A percentile compares a stretch with the other conserved stretches of the same genome.
Conservation (phyloP, 2,888 invertebrate genomes). For the Cheilosia vernalis region DNA sequence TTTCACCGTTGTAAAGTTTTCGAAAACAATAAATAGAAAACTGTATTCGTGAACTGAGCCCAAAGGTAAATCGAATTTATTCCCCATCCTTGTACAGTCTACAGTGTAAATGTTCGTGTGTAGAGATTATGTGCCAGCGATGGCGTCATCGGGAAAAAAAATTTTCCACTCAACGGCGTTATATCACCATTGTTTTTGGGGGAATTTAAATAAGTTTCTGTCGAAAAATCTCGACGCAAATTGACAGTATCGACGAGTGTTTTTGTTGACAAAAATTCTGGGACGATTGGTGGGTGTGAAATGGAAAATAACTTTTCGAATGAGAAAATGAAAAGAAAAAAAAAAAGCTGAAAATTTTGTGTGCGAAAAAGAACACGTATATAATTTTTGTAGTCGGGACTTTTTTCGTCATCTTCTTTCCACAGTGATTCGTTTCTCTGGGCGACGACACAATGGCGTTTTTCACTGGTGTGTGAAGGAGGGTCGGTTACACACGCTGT, state of each 20-base stretch:
- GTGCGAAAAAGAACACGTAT: slow-evolving; percentile 75
- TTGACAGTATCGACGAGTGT: neutral
- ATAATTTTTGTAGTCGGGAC: slow-evolving; percentile 47
- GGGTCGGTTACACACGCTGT: slow-evolving; percentile 50
- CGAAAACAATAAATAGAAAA: slow-evolving; percentile 24
- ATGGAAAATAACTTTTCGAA: slow-evolving; percentile 62
- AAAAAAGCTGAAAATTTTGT: slow-evolving; percentile 49
- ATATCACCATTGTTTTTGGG: slow-evolving; percentile 51
- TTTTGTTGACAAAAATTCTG: slow-evolving; percentile 63
- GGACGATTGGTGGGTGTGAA: slow-evolving; percentile 57
- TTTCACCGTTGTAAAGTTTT: slow-evolving; percentile 45
- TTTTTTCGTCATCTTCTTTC: slow-evolving; percentile 69
- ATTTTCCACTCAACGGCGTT: slow-evolving; percentile 52
- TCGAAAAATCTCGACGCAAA: slow-evolving; percentile 1
- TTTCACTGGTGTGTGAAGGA: slow-evolving; percentile 64
- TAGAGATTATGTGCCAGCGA: slow-evolving; percentile 39
- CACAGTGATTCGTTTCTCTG: slow-evolving; percentile 42
- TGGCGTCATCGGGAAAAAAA: slow-evolving; percentile 53
- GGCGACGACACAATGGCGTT: slow-evolving; percentile 53
- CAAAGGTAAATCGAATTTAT: slow-evolving; percentile 47
- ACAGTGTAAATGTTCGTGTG: slow-evolving; percentile 8
- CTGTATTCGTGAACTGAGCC: neutral
- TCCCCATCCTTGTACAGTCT: neutral
- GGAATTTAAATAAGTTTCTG: neutral
- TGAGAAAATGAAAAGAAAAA: slow-evolving; percentile 62